Base-by-base conservation (phyloP, 2,888 invertebrate species). In the Embidobia sp. region DNA sequence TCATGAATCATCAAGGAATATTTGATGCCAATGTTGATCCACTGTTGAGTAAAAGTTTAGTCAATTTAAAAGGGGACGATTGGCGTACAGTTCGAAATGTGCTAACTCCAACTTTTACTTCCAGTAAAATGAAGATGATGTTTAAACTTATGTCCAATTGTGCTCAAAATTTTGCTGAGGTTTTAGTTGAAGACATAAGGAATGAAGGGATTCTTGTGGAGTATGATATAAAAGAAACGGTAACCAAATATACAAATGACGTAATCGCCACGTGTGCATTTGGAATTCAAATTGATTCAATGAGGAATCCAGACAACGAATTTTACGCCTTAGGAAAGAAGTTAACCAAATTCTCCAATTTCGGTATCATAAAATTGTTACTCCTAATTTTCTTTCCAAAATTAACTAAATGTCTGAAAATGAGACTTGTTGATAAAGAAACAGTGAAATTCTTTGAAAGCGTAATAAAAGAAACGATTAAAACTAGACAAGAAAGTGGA, bases 51-150 rank as follows among this genome's bases (percentile, higher is more conserved):
- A 80, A 78, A 3, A 80, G 66, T 33, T 53, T 82, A 0, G 67
- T 80, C 18, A 49, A 73, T 0, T 57, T 82, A 1, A 66, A 57
- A 4, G 91, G 90, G 8, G 89, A 91, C 0, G 89, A 81, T 83
- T 92, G 92, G 92, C 89, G 90, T 0, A 88, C 90, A 3, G 90
- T 91, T 89, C 85, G 92, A 10, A 85, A 86, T 0, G 89, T 91
- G 0, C 79, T 92, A 16, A 91, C 91, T 22, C 92, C 92, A 0
- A 91, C 91, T 0, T 93, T 92, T 84, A 92, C 92, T 0, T 88
- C 91, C 3, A 91, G 91, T 59, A 92, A 92, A 84, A 92, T 92
- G 91, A 90, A 90, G 40, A 80, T 84, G 3, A 92, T 92, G 91
- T 88, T 91, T 81, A 90, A 90, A 0, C 86, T 91, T 51, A 91